A percentile compares a stretch with the other conserved stretches of the same genome.
Conservation (phyloP, 2,888 invertebrate species). For the Caenorhabditis sp. region DNA sequence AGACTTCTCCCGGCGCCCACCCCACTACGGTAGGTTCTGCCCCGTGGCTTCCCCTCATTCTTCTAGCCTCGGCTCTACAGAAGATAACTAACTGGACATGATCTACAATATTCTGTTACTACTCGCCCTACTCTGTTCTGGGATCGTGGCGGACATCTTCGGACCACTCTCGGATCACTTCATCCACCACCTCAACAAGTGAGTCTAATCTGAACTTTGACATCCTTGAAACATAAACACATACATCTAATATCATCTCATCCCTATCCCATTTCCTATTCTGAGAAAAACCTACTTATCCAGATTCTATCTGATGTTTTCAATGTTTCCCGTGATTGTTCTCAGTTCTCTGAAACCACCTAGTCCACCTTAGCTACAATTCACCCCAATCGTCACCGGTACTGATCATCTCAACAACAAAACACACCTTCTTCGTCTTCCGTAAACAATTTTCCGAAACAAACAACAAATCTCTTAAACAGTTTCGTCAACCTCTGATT, state of each 20-base stretch:
- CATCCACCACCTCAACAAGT: slow-evolving; percentile 47
- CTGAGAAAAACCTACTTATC: neutral
- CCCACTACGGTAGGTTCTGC: slow-evolving; percentile 11
- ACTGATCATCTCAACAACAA: too few relatives aligned
- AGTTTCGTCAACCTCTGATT: slow-evolving; percentile 10
- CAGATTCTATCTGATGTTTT: neutral
- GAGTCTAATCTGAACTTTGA: slow-evolving; percentile 12
- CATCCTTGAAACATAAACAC: neutral
- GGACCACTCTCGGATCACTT: slow-evolving; percentile 57
- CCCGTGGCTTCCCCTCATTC: neutral
- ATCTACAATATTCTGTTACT: slow-evolving; percentile 6
- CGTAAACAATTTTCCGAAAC: too few relatives aligned
- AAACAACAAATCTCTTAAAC: slow-evolving; percentile 12
- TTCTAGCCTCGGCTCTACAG: neutral
- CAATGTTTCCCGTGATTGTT: too few relatives aligned
- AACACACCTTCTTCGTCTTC: too few relatives aligned
- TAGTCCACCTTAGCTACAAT: neutral
- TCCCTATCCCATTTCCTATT: slow-evolving; percentile 1
- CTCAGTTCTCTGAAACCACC: neutral
- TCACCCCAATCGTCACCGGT: neutral
- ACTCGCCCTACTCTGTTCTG: neutral
- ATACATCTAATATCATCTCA: slow-evolving; percentile 3
- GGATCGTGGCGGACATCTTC: slow-evolving; percentile 40
- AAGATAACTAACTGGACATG: slow-evolving; percentile 11
- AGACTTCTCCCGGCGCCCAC: slow-evolving; percentile 28